phyloP scores from a whole-genome alignment of 2,888 invertebrate genomes.

The Eilema caniola region DNA sequence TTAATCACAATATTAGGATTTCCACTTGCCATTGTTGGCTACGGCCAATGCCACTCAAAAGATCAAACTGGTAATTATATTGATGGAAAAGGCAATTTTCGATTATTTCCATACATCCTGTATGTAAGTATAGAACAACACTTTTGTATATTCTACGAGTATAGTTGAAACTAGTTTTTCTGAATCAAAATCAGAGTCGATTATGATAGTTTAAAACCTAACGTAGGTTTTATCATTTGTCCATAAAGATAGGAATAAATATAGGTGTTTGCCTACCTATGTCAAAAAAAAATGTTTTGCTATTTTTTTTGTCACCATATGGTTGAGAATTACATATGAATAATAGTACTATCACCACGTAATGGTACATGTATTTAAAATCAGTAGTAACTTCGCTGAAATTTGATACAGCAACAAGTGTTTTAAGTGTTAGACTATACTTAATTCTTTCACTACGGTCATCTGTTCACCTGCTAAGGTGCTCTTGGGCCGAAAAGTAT shows the following conservation, averaged over 20 bases:
- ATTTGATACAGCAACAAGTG: too few species aligned
- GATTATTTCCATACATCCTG: slow-evolving; percentile 2
- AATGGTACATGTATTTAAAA: too few species aligned
- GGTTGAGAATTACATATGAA: neutral
- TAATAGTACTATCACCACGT: neutral
- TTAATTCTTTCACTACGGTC: neutral
- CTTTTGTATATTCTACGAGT: slow-evolving; percentile 1
- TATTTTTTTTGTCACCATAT: neutral
- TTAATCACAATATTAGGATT: neutral
- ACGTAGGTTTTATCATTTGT: neutral
- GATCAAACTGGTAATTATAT: neutral
- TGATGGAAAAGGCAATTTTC: slow-evolving; percentile 4
- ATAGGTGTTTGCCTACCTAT: neutral
- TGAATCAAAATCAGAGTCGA: neutral
- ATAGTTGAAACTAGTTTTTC: neutral
- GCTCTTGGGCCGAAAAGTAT: neutral
- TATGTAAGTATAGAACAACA: neutral
- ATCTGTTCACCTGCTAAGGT: neutral
- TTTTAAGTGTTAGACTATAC: too few species aligned
- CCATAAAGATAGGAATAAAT: neutral
- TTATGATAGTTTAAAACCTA: neutral
- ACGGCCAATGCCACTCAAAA: slow-evolving; percentile 1
- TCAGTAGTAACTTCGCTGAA: too few species aligned
- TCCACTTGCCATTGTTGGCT: neutral
- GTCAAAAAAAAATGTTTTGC: neutral